Base-by-base conservation (phyloP, 2,888 invertebrate species). In the Lysandra coridon region DNA sequence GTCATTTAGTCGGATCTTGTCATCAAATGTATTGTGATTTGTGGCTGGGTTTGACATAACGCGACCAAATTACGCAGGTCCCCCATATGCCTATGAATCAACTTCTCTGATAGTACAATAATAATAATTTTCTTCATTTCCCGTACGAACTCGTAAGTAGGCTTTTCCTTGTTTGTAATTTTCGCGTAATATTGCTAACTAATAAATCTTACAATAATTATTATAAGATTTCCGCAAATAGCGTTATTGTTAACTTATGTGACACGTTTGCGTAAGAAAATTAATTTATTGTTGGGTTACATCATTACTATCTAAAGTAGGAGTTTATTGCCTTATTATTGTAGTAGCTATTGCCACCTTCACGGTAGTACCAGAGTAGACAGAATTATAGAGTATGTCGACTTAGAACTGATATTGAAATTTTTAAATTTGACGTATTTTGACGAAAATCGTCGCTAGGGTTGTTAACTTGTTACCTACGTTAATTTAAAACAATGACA, bases 241-340 rank as follows among this genome's bases (percentile, higher is more conserved):
- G 33, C 69, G 33, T 69, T 69, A 69, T 69, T 69, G 69, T 33
- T 14, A 69, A 69, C 69, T 37, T 69, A 69, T 69, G 69, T 69
- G 69, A 69, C 69, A 69, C 14, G 33, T 69, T 69, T 69, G 69
- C 69, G 69, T 37, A 69, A 69, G 69, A 69, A 69, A 69, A 69
- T 37, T 69, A 17, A 69, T 69, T 69, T 37, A 69, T 69, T 69
- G 69, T 69, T 37, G 2, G 6, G 69, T 69, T 69, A 69, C 6
- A 69, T 69, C 14, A 37, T 69, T 23, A 2, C 14, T 23, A 7
- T 12, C 5, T 69, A 69, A 69, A 69, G 33, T 69, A 33, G 33
- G 69, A 37, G 64, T 4, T 69, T 37, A 33, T 37, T 17, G 17
- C 69, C 37, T 33, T 37, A 37, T 14, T 5, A 14, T 62, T 62